phyloP scores from a whole-genome alignment of 2,113 vertebrate species.

The Sturnira hondurensis region DNA sequence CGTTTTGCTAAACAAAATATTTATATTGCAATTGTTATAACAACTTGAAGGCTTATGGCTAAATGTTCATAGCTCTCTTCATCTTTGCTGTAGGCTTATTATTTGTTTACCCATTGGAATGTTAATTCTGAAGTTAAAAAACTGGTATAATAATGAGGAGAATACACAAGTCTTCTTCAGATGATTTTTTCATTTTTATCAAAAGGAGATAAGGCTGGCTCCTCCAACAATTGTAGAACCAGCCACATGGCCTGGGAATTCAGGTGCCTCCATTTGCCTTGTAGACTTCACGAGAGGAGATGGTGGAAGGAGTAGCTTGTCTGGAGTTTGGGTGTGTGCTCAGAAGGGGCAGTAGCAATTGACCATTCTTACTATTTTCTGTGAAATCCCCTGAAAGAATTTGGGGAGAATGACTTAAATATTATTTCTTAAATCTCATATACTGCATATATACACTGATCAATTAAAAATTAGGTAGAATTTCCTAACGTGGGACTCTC shows the following conservation, averaged over 20 bases:
- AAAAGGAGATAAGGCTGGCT: neutral
- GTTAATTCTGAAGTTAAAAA: neutral
- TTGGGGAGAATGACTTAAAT: neutral
- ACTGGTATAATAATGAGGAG: constrained; percentile 1
- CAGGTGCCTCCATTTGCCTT: neutral
- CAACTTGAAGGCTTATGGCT: neutral
- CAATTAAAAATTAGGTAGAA: neutral
- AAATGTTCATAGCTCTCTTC: neutral
- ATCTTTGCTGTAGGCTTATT: neutral
- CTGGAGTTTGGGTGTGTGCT: neutral
- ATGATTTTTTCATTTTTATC: neutral
- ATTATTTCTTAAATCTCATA: neutral
- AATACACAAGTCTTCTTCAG: neutral
- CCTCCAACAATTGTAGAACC: neutral
- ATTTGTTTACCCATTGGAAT: neutral
- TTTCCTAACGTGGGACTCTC: neutral
- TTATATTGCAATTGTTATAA: neutral
- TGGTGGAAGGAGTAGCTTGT: neutral
- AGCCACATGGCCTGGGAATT: neutral
- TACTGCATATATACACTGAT: neutral
- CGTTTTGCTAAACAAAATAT: neutral
- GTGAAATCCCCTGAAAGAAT: neutral
- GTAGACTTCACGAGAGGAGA: neutral
- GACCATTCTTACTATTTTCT: neutral
- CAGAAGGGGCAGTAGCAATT: neutral